Conservation (phyloP, 1,140 invertebrate genomes). For the Ruditapes philippinarum region DNA sequence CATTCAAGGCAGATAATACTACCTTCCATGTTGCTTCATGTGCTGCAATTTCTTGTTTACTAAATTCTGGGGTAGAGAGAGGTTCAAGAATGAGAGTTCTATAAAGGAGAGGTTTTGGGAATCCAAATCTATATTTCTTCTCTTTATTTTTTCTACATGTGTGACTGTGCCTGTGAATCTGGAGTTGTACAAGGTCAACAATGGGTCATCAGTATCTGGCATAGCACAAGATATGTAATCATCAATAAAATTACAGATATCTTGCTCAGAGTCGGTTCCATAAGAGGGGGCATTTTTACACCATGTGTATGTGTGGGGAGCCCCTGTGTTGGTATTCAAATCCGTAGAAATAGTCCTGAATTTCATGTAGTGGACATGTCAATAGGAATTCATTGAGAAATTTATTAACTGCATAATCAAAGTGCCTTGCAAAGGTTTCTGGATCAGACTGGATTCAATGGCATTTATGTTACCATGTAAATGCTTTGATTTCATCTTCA, state of each 20-base stretch:
- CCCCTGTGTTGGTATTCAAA: constrained; percentile 19
- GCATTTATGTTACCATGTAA: background rate
- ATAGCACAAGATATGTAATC: background rate
- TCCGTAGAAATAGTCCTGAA: constrained; percentile 29
- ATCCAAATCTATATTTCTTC: constrained; percentile 10
- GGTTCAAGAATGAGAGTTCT: background rate
- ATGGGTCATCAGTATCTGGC: background rate
- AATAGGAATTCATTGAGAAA: constrained; percentile 22
- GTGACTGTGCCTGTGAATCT: constrained; percentile 11
- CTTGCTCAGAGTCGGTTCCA: background rate
- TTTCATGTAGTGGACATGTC: background rate
- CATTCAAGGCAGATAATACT: no score
- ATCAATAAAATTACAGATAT: constrained; percentile 12
- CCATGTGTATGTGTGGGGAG: background rate
- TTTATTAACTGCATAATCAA: constrained; percentile 24
- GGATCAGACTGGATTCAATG: constrained; percentile 20
- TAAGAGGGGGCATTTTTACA: background rate
- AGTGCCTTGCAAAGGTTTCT: constrained; percentile 9
- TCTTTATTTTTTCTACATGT: constrained; percentile 14
- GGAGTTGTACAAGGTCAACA: background rate
- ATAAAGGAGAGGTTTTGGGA: background rate
- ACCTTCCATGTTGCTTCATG: no score
- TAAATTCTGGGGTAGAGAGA: no score
- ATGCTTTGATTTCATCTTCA: background rate
- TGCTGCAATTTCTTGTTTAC: no score